Percentiles rank a stretch among this genome's conserved stretches.
Conservation (phyloP, 2,888 invertebrate genomes). For the Drosophila hamatofila region DNA sequence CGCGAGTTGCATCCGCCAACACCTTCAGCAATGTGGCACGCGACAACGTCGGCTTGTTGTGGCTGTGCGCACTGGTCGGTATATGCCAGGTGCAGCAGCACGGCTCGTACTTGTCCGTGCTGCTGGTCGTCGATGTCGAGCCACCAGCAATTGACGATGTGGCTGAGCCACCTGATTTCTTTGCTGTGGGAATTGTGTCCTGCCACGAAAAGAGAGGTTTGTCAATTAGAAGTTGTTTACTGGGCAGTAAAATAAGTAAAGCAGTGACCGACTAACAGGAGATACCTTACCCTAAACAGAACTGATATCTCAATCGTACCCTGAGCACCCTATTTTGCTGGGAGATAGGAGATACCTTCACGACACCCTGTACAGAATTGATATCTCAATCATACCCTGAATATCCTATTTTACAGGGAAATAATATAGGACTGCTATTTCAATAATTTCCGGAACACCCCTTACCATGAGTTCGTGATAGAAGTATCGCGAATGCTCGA, state of each 20-base stretch:
- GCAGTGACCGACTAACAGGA: too few species aligned
- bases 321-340: too few species aligned
- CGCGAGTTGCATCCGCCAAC: constrained; percentile 91
- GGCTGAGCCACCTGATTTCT: constrained; percentile 26
- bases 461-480: too few species aligned
- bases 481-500: background rate
- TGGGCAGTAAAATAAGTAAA: too few species aligned
- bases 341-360: too few species aligned
- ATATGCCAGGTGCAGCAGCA: constrained; percentile 84
- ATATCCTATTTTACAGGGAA: too few species aligned
- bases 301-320: too few species aligned
- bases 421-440: too few species aligned
- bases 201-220: background rate
- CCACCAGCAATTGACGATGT: background rate
- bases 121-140: background rate
- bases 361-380: too few species aligned
- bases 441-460: too few species aligned
- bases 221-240: background rate
- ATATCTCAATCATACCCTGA: too few species aligned
- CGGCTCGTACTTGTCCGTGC: constrained; percentile 69
- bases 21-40: constrained; percentile 91
- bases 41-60: constrained; percentile 88
- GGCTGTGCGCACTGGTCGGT: constrained; percentile 77
- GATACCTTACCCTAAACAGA: too few species aligned
- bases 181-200: constrained; percentile 31